Evolutionary conservation across 92 coral and sea anemone genomes (phyloP).

Genomic region (Micromussa lordhowensis): DNA sequence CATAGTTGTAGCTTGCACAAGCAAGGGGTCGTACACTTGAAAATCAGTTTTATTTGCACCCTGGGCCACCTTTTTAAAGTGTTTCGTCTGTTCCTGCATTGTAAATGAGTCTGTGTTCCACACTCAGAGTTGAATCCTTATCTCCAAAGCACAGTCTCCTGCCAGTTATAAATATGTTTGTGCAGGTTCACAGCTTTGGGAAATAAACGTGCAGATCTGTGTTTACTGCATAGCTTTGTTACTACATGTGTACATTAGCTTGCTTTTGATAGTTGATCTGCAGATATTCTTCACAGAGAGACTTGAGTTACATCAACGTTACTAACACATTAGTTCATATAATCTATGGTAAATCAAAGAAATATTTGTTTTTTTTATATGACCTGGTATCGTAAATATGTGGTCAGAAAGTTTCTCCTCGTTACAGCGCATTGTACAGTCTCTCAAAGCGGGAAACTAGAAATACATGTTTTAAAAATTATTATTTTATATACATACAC

Average conservation of each 20-base stretch:
- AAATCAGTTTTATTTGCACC: too few relatives aligned
- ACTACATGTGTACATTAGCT: background rate
- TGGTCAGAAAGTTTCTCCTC: background rate
- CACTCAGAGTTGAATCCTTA: too few relatives aligned
- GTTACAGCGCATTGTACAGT: background rate
- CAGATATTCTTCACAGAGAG: background rate
- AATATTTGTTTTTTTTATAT: background rate
- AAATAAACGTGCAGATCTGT: constrained; percentile 21
- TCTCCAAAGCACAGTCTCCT: constrained; percentile 62
- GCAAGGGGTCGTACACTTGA: too few relatives aligned
- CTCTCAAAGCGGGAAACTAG: background rate
- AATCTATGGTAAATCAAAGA: background rate
- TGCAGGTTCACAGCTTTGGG: constrained; percentile 58
- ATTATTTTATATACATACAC: background rate
- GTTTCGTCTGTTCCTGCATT: too few relatives aligned
- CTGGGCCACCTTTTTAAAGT: too few relatives aligned
- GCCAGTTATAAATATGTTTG: constrained; percentile 37
- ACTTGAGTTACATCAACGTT: too few relatives aligned
- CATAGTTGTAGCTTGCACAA: too few relatives aligned
- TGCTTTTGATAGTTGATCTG: background rate
- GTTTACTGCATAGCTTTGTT: background rate
- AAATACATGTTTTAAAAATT: too few relatives aligned
- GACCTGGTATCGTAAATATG: background rate
- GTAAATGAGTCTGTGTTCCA: too few relatives aligned
- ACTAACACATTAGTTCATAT: too few relatives aligned